Conservation (phyloP, 2,797 vertebrate genomes). For the Mormyrus proboscirostris region DNA sequence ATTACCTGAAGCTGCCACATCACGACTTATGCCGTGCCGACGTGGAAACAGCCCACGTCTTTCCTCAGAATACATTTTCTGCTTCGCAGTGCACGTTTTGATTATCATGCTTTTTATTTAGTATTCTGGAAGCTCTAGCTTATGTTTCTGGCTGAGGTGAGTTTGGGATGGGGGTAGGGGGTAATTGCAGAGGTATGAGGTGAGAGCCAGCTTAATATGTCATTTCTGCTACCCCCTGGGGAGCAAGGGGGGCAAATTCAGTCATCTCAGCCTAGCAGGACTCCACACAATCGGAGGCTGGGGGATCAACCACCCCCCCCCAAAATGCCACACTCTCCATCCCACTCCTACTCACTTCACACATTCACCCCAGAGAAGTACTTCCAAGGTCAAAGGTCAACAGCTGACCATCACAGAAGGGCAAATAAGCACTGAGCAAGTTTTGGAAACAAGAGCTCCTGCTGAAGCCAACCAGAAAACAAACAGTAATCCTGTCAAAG, state of each 20-base stretch:
- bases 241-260: conserved; percentile 31
- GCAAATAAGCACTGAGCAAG: not conserved
- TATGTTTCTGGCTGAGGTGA: not conserved
- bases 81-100: not conserved
- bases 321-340: not conserved
- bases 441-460: not conserved
- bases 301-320: not conserved
- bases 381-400: conserved; percentile 7
- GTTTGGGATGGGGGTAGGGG: not conserved
- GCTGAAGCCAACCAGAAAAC: not conserved
- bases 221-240: conserved; percentile 8
- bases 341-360: conserved; percentile 4
- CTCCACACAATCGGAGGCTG: not conserved
- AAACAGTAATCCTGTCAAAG: not conserved
- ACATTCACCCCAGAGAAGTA: not conserved
- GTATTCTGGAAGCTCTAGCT: not conserved
- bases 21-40: not conserved
- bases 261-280: not conserved
- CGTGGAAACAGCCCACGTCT: not conserved
- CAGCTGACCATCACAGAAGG: not conserved
- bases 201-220: conserved; percentile 31
- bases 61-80: not conserved
- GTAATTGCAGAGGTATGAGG: conserved; percentile 36
- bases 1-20: not conserved
- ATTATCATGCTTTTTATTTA: not conserved